Evolutionary conservation across 2,888 invertebrate genomes (phyloP).

Genomic region (Parapristionchus giblindavisi): DNA sequence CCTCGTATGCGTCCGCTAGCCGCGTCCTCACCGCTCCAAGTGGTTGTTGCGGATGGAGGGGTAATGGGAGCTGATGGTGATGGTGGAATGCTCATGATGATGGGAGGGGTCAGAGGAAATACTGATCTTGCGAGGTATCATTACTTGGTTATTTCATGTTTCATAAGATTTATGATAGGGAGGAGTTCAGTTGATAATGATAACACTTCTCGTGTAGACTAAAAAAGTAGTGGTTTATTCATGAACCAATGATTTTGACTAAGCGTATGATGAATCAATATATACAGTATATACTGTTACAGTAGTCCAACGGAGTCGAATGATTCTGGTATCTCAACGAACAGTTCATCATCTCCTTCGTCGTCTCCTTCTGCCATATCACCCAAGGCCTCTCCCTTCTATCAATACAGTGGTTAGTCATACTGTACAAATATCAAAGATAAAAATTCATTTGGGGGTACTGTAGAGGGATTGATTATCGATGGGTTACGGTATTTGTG

Average conservation of each 20-base stretch:
- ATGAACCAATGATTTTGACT: no score
- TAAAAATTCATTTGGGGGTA: background rate
- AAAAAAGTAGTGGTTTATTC: no score
- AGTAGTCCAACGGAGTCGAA: conserved; percentile 16
- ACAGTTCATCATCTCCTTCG: background rate
- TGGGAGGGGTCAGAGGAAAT: no score
- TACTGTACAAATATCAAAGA: background rate
- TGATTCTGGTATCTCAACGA: conserved; percentile 20
- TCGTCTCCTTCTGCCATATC: conserved; percentile 6
- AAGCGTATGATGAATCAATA: no score
- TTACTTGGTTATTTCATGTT: no score
- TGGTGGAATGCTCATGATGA: background rate
- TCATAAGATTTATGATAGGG: no score
- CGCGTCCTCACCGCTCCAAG: conserved; percentile 18
- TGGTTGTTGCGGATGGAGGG: conserved; percentile 13
- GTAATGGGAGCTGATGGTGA: background rate
- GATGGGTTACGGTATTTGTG: background rate
- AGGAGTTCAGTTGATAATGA: no score
- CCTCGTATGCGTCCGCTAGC: conserved; percentile 21
- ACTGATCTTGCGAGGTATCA: no score
- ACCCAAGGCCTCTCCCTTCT: conserved; percentile 42
- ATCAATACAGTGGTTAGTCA: conserved; percentile 39
- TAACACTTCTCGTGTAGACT: no score
- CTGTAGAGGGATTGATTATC: background rate
- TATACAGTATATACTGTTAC: background rate